These are phyloP conservation scores for Intellagama lesueurii DNA, from an alignment of 2,797 vertebrate species.

Conservation along the genomic window DNA sequence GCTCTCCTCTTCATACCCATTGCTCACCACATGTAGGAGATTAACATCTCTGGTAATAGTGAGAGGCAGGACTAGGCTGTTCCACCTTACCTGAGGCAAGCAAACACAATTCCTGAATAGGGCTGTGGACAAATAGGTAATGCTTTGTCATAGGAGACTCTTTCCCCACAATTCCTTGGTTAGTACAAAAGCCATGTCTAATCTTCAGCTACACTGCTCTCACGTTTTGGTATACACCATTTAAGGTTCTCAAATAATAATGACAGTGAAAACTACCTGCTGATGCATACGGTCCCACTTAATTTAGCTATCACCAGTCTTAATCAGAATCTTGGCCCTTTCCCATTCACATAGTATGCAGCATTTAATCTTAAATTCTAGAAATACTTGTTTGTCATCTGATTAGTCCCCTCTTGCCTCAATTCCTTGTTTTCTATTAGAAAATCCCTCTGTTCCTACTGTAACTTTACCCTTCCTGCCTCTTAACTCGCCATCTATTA, in stretches of 20 bases:
- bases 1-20: too few species aligned
- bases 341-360: neutral
- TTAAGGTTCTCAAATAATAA: neutral
- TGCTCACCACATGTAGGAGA: too few species aligned
- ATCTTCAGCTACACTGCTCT: neutral
- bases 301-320: neutral
- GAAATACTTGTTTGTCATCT: neutral
- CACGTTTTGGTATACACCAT: too few species aligned
- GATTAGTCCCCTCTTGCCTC: neutral
- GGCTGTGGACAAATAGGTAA: too few species aligned
- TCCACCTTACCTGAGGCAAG: too few species aligned
- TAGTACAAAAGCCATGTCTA: neutral
- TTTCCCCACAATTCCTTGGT: too few species aligned
- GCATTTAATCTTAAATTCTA: neutral
- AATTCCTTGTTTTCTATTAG: neutral
- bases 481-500: neutral
- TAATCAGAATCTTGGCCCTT: neutral
- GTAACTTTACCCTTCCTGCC: neutral
- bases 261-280: neutral
- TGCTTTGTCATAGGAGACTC: neutral
- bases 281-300: neutral
- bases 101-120: too few species aligned
- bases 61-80: too few species aligned
- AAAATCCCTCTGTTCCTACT: too few species aligned
- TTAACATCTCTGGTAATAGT: too few species aligned